Evolutionary conservation across 2,888 invertebrate species (phyloP), one percentile per base, ranked within the genome.

Genomic region (Tetragonula carbonaria): DNA sequence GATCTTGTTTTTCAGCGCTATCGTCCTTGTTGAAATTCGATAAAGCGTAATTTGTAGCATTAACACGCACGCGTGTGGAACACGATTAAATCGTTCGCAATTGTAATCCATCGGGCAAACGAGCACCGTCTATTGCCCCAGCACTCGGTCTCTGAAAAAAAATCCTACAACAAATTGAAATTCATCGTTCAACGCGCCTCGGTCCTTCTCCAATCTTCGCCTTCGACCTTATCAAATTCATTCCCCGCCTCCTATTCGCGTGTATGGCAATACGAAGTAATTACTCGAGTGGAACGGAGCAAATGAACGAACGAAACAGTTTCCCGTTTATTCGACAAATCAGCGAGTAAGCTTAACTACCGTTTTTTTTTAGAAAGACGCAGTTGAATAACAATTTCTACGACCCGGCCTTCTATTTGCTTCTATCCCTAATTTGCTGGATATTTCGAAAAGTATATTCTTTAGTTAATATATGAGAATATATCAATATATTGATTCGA

Each of bases 31-130:
- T 74, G 78, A 76, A 82, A 84, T 78, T 84, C 82, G 76, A 88
- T 84, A 80, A 82, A 78, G 45, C 51, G 82, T 84, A 88, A 86
- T 87, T 82, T 72, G 82, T 66, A 65, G 80, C 76, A 82, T 82
- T 88, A 84, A 80, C 84, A 71, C 74, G 57, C 38, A 53, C 66
- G 65, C 28, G 62, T 73, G 68, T 55, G 62, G 73, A 67, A 79
- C 78, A 73, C 79, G 79, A 86, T 84, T 82, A 80, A 86, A 88
- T 84, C 78, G 72, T 53, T 79, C 51, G 67, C 65, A 72, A 66
- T 66, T 68, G 77, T 82, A 88, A 88, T 78, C 74, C 74, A 55
- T 75, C 38, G 33, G 65, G 65, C 59, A 74, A 86, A 80, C 62
- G 62, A 55, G 45, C 14, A 67, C 18, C 28, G 53, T 28, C 21